phyloP scores from a whole-genome alignment of 2,797 vertebrate genomes.

The Tangara arthus region DNA sequence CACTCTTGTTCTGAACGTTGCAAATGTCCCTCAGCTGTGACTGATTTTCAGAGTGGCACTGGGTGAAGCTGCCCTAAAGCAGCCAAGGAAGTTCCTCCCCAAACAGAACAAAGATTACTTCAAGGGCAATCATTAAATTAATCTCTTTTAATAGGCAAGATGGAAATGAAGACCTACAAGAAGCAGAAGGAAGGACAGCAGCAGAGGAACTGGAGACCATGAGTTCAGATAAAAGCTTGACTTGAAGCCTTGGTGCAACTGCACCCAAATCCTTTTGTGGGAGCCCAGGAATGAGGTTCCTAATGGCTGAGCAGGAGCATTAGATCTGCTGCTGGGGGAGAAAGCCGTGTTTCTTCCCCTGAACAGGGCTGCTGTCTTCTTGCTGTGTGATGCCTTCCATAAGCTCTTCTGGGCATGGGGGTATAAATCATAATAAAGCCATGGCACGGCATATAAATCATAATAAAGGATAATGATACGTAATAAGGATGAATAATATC shows the following conservation, averaged over 20 bases:
- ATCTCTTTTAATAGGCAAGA: not conserved
- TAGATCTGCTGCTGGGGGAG: not conserved
- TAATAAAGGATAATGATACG: constrained; percentile 59
- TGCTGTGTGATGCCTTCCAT: not conserved
- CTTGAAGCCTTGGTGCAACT: not conserved
- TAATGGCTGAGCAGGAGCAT: not conserved
- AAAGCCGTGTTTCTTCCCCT: not conserved
- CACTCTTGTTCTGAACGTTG: not conserved
- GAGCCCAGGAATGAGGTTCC: not conserved
- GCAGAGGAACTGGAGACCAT: not conserved
- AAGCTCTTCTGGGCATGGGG: constrained; percentile 27
- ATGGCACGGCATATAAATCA: constrained; percentile 47
- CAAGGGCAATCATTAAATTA: not conserved
- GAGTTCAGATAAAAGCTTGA: not conserved
- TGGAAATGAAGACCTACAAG: not conserved
- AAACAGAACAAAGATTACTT: not conserved
- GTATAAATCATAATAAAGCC: constrained; percentile 57
- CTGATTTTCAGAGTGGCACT: not conserved
- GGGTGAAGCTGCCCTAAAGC: not conserved
- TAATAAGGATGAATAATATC: constrained; percentile 62
- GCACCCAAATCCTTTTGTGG: not conserved
- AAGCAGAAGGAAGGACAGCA: not conserved
- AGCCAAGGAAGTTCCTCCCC: not conserved
- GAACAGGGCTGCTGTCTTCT: not conserved
- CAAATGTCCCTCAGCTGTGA: not conserved